A percentile compares a stretch with the other conserved stretches of the same genome.
phyloP scores from a whole-genome alignment of 37 sponge, comb jelly and placozoan genomes.

The Geodia barretti region DNA sequence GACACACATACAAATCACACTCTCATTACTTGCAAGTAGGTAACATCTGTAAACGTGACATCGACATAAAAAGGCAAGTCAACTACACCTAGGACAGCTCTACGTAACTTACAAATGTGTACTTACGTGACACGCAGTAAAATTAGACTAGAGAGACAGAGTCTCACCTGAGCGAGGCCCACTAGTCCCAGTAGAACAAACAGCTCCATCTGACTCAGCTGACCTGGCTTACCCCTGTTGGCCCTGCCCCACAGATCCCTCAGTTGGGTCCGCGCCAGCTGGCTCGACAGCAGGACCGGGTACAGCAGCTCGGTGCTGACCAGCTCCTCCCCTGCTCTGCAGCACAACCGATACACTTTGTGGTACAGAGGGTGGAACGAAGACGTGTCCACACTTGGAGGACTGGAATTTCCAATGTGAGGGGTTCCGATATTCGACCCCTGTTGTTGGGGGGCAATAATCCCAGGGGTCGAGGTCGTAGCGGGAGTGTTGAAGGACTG shows the following conservation, averaged over 20 bases:
- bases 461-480: not conserved
- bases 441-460: not conserved
- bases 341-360: constrained; percentile 35
- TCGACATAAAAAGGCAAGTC: too few species aligned
- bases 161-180: constrained; percentile 53
- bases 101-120: too few species aligned
- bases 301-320: constrained; percentile 40
- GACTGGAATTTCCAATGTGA: not conserved
- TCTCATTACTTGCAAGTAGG: too few species aligned
- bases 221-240: constrained; percentile 32
- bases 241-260: constrained; percentile 31
- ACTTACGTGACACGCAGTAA: too few species aligned
- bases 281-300: constrained; percentile 52
- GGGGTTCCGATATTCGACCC: not conserved
- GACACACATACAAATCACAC: too few species aligned
- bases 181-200: constrained; percentile 55
- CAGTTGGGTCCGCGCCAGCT: constrained; percentile 19
- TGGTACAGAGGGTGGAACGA: constrained; percentile 36
- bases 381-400: constrained; percentile 1
- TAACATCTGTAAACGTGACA: too few species aligned
- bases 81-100: too few species aligned
- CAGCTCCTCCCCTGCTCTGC: constrained; percentile 9
- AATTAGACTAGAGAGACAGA: not conserved
- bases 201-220: constrained; percentile 46
- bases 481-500: not conserved